Conservation (phyloP, 1,140 invertebrate genomes). For the Magallana gigas region DNA sequence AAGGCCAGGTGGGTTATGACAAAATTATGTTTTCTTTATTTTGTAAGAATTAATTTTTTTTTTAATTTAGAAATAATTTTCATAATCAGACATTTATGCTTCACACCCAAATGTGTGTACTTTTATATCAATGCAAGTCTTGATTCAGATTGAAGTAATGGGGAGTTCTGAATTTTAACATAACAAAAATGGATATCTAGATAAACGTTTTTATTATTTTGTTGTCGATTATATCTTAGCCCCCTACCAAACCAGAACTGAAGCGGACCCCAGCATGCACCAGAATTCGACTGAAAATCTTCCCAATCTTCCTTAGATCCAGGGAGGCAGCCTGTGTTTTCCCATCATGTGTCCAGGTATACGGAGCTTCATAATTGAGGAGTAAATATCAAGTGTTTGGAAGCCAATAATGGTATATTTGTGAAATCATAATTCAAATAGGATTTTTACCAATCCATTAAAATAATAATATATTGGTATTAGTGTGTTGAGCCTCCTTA, state of each 20-base stretch:
- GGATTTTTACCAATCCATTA: background rate
- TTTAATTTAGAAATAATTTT: no score
- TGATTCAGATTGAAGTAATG: no score
- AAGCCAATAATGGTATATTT: no score
- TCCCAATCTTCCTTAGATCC: constrained; percentile 90
- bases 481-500: background rate
- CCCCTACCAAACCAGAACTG: constrained; percentile 82
- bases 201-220: background rate
- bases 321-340: constrained; percentile 89
- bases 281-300: constrained; percentile 89
- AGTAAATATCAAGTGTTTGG: no score
- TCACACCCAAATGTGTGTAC: no score
- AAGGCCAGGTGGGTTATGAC: constrained; percentile 76
- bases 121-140: no score
- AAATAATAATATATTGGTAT: background rate
- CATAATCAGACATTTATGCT: no score
- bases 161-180: no score
- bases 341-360: constrained; percentile 88
- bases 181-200: background rate
- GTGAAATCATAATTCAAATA: no score
- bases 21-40: no score
- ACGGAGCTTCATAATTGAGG: background rate
- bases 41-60: no score
- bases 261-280: constrained; percentile 86
- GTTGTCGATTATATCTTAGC: constrained; percentile 34